A percentile compares a stretch with the other conserved stretches of the same genome.
These are phyloP conservation scores for Bombus balteatus DNA, from an alignment of 1,140 invertebrate species.

Conservation along the genomic window DNA sequence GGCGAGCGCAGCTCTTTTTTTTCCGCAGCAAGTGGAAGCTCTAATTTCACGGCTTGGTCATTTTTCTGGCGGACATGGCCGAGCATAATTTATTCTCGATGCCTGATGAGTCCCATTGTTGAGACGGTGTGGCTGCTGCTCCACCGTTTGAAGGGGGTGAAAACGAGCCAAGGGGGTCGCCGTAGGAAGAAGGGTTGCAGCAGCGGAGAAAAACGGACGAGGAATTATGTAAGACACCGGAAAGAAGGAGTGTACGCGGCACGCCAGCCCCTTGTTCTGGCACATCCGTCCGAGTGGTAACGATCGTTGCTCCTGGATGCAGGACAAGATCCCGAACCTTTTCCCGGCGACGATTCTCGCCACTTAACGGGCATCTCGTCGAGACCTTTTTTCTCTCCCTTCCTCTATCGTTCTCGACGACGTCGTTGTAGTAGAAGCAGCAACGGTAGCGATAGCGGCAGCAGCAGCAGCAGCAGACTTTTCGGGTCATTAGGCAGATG, in stretches of 20 bases:
- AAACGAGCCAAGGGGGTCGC: constrained; percentile 51
- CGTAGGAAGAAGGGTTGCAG: constrained; percentile 50
- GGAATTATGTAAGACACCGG: constrained; percentile 66
- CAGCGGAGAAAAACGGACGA: constrained; percentile 53
- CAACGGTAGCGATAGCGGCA: constrained; percentile 2
- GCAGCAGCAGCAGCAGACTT: constrained; percentile 33
- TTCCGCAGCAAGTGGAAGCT: constrained; percentile 2
- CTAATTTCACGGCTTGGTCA: constrained; percentile 64
- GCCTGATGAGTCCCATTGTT: constrained; percentile 80
- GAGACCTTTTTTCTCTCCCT: constrained; percentile 55
- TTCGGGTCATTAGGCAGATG: constrained; percentile 81
- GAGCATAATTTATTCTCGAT: constrained; percentile 79
- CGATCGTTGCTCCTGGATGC: constrained; percentile 67
- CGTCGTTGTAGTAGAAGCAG: constrained; percentile 26
- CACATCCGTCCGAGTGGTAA: constrained; percentile 67
- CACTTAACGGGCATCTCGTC: constrained; percentile 77
- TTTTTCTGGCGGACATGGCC: constrained; percentile 72
- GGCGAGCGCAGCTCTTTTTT: neutral
- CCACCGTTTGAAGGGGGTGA: constrained; percentile 50
- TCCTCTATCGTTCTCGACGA: neutral
- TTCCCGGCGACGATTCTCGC: constrained; percentile 66
- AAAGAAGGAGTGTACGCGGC: constrained; percentile 64
- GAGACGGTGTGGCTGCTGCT: constrained; percentile 53
- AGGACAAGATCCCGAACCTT: constrained; percentile 61
- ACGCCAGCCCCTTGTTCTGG: constrained; percentile 43